These are phyloP conservation scores for Microctenopoma stevenorrisi DNA, from an alignment of 2,797 vertebrate genomes.

Conservation along the genomic window DNA sequence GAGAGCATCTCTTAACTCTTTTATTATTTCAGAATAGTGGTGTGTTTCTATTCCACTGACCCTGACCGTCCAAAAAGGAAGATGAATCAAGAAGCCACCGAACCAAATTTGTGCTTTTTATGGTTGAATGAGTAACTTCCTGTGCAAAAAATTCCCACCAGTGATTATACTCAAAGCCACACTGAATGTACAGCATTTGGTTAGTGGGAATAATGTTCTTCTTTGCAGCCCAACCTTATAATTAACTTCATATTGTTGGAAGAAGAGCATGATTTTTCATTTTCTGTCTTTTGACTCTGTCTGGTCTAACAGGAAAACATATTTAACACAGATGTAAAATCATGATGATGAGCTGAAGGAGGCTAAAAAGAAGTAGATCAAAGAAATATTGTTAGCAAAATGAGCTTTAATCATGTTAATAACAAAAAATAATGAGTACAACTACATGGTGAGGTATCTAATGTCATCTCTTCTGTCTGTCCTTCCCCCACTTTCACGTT, in stretches of 20 bases:
- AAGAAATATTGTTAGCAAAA: no score
- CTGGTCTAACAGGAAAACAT: background rate
- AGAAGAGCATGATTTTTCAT: background rate
- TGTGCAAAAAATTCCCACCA: background rate
- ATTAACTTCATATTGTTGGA: background rate
- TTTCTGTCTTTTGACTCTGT: background rate
- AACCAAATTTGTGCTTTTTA: background rate
- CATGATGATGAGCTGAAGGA: background rate
- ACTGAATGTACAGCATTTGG: background rate
- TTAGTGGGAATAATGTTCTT: background rate
- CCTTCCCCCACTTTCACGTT: conserved; percentile 21
- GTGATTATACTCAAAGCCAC: conserved; percentile 3
- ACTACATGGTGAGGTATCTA: background rate
- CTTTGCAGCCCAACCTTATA: background rate
- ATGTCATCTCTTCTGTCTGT: background rate
- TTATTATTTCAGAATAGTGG: background rate
- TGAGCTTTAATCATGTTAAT: no score
- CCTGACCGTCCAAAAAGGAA: background rate
- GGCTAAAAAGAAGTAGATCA: background rate
- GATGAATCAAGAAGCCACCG: background rate
- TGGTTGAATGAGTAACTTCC: background rate
- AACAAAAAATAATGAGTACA: background rate
- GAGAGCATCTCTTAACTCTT: background rate
- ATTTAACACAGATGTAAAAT: background rate
- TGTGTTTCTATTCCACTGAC: background rate